Percentiles rank a stretch among this genome's conserved stretches.
phyloP scores from a whole-genome alignment of 2,888 invertebrate species.

The Drosophila robusta region DNA sequence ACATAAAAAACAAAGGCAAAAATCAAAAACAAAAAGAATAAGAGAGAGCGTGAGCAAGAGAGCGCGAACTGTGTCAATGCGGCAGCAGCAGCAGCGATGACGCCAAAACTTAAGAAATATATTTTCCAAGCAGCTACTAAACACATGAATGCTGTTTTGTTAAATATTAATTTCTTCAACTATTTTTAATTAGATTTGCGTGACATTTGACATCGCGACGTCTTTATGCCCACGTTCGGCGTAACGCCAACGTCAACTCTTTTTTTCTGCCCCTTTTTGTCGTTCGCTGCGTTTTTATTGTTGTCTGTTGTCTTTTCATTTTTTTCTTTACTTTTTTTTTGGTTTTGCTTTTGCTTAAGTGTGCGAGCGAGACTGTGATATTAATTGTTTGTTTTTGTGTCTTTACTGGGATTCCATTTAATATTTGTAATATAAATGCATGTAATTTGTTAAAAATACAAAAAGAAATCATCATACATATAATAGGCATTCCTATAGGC shows the following conservation, averaged over 20 bases:
- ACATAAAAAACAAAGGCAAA: constrained; percentile 56
- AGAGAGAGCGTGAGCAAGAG: constrained; percentile 68
- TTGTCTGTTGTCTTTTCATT: constrained; percentile 52
- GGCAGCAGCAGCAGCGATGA: constrained; percentile 58
- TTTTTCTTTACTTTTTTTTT: constrained; percentile 24
- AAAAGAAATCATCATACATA: neutral
- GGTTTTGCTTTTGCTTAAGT: constrained; percentile 32
- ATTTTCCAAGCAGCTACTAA: constrained; percentile 13
- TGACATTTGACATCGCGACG: constrained; percentile 40
- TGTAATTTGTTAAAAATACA: constrained; percentile 15
- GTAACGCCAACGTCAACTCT: constrained; percentile 52
- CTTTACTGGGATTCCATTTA: constrained; percentile 48
- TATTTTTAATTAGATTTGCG: constrained; percentile 68
- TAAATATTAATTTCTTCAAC: constrained; percentile 43
- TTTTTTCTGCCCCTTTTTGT: constrained; percentile 43
- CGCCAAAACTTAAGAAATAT: constrained; percentile 68
- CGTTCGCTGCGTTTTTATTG: constrained; percentile 53
- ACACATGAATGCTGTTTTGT: constrained; percentile 31
- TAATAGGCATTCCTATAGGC: constrained; percentile 6
- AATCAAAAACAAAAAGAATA: constrained; percentile 48
- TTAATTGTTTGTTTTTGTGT: constrained; percentile 38
- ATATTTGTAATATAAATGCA: constrained; percentile 42
- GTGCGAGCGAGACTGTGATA: constrained; percentile 27
- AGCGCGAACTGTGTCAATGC: constrained; percentile 77
- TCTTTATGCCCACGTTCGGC: constrained; percentile 29